Base-by-base conservation (phyloP, 2,797 vertebrate genomes). In the Microctenopoma lineatum region DNA sequence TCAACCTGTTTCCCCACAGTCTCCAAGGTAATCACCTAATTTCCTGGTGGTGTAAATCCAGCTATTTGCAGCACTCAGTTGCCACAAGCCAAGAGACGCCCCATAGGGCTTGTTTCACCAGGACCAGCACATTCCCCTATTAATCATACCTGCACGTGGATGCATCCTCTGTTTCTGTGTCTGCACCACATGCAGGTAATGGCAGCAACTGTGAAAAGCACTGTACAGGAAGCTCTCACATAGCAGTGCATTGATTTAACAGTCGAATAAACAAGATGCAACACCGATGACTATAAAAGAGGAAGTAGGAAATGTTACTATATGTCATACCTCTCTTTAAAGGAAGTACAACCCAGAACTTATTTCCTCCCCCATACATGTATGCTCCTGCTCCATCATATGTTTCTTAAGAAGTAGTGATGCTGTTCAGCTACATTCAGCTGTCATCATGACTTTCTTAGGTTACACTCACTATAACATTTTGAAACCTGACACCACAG, bases 21-120 rank as follows among this genome's bases (percentile, higher is more conserved):
- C 81, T 82, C 69, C n/a, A 32, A 73, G 84, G 73, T 81, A 85
- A 90, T 90, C 83, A 59, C 50, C 83, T 87, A 55, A 84, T 91
- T 91, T 89, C 83, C 84, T 76, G 39, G 14, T 54, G 72, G 80
- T 58, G 78, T 69, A 87, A 90, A 89, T 87, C 73, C 60, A 70
- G 54, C 51, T 50, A 51, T 64, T 61, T 38, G n/a, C 45, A 27
- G 42, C 5, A 67, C 55, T 66, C 55, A 53, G 6, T 66, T 1
- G 21, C 50, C 50, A n/a, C 70, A 72, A 72, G 83, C 57, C 60
- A 21, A 53, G 34, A 70, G 67, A 70, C n/a, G 21, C 48, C 51
- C 68, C 56, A 21, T 3, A 26, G 65, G 9, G 63, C 39, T 68
- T 51, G 62, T 85, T 86, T 47, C 46, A 61, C 55, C 59, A 46